phyloP scores from a whole-genome alignment of 1,140 invertebrate species.

The Lineus longissimus region DNA sequence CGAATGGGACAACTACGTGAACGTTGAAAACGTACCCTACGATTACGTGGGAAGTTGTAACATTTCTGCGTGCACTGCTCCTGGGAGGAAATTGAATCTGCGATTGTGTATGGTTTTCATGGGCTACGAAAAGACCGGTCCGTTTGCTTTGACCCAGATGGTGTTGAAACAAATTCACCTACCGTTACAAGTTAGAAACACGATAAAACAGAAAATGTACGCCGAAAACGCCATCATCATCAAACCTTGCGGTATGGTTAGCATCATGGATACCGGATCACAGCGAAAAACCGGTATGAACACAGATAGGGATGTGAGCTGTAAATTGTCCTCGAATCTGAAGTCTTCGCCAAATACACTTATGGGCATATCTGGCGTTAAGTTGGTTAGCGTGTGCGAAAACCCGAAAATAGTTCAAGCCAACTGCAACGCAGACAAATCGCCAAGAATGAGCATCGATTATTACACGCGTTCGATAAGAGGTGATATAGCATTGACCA shows the following conservation, averaged over 20 bases:
- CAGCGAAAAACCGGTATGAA: conserved; percentile 5
- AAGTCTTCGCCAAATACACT: background rate
- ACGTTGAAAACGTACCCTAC: background rate
- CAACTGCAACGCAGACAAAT: conserved; percentile 1
- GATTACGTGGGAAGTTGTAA: conserved; percentile 7
- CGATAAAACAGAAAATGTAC: conserved; percentile 7
- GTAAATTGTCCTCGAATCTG: background rate
- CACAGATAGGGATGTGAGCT: conserved; percentile 1
- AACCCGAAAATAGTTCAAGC: conserved; percentile 5
- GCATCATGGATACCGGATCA: conserved; percentile 4
- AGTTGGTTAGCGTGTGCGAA: conserved; percentile 5
- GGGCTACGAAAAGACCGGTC: conserved; percentile 6
- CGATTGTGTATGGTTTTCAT: conserved; percentile 7
- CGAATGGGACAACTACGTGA: conserved; percentile 5
- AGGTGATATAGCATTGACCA: conserved; percentile 1
- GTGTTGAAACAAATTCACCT: background rate
- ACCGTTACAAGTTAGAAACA: conserved; percentile 2
- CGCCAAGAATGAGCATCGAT: conserved; percentile 6
- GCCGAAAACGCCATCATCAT: conserved; percentile 3
- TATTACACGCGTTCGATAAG: conserved; percentile 3
- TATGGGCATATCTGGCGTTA: conserved; percentile 1
- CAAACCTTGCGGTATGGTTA: conserved; percentile 5
- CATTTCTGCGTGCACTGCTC: background rate
- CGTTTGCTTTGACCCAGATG: background rate
- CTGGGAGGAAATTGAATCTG: conserved; percentile 4